A percentile compares a stretch with the other conserved stretches of the same genome.
These are phyloP conservation scores for Bathynomus jamesi DNA, from an alignment of 1,140 invertebrate species.

Conservation along the genomic window DNA sequence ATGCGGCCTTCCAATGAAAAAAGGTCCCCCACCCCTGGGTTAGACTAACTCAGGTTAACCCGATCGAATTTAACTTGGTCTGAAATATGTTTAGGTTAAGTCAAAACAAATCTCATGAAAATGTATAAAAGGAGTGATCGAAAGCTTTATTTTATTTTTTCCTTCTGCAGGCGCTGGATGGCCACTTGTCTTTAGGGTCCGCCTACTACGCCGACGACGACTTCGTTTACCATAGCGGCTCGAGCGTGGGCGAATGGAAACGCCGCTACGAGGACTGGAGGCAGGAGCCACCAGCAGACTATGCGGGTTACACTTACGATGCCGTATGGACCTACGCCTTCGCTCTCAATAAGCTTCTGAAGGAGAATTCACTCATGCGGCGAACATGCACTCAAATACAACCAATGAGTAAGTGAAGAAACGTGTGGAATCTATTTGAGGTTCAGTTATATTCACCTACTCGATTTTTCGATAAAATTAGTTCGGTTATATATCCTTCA, in stretches of 20 bases:
- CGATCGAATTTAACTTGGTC: too few relatives aligned
- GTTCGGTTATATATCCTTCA: too few relatives aligned
- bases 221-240: slow-evolving; percentile 54
- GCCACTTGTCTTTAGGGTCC: slow-evolving; percentile 63
- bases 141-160: too few relatives aligned
- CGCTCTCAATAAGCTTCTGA: slow-evolving; percentile 58
- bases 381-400: slow-evolving; percentile 52
- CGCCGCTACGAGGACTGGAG: slow-evolving; percentile 19
- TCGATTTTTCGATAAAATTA: too few relatives aligned
- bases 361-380: slow-evolving; percentile 50
- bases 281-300: slow-evolving; percentile 46
- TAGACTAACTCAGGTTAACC: too few relatives aligned
- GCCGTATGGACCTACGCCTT: slow-evolving; percentile 74
- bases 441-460: too few relatives aligned
- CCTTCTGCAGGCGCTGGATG: slow-evolving; percentile 66
- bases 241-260: slow-evolving; percentile 43
- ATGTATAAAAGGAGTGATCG: too few relatives aligned
- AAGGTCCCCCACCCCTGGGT: too few relatives aligned
- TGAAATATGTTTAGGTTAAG: too few relatives aligned
- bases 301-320: slow-evolving; percentile 71
- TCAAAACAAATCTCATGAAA: too few relatives aligned
- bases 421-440: too few relatives aligned
- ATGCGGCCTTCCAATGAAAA: too few relatives aligned
- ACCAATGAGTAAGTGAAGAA: slow-evolving; percentile 52
- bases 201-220: slow-evolving; percentile 56